Conservation (phyloP, 2,888 invertebrate genomes). For the Megaustenia siamemsis region DNA sequence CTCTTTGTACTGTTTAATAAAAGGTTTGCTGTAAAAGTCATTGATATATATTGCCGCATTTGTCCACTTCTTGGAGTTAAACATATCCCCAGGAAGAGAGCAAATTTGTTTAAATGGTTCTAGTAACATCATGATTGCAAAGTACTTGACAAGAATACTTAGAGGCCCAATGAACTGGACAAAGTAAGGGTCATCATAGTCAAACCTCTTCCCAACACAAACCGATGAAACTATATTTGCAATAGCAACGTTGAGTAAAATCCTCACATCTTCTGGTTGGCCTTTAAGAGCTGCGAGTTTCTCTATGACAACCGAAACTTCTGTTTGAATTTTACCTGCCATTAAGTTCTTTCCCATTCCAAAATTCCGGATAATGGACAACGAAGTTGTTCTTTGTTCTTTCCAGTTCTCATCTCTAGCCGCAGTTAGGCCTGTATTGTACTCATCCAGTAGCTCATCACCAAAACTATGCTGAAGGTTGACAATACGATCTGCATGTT, state of each 20-base stretch:
- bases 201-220: slow-evolving; percentile 24
- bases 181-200: slow-evolving; percentile 32
- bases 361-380: neutral
- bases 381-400: slow-evolving; percentile 7
- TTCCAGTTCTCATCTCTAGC: slow-evolving; percentile 21
- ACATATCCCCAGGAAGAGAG: slow-evolving; percentile 24
- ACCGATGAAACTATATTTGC: slow-evolving; percentile 9
- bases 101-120: neutral
- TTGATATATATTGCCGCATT: neutral
- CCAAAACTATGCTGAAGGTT: neutral
- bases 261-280: neutral
- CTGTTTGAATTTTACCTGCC: neutral
- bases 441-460: neutral
- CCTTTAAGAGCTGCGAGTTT: slow-evolving; percentile 14
- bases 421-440: slow-evolving; percentile 5
- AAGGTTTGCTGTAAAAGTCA: neutral
- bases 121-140: neutral
- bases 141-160: neutral
- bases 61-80: slow-evolving; percentile 21
- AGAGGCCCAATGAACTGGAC: neutral
- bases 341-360: slow-evolving; percentile 15
- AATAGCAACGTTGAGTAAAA: neutral
- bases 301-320: neutral
- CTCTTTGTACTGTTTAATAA: neutral
- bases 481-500: slow-evolving; percentile 17